phyloP scores from a whole-genome alignment of 2,113 vertebrate species.

The Amblyornis subalaris region DNA sequence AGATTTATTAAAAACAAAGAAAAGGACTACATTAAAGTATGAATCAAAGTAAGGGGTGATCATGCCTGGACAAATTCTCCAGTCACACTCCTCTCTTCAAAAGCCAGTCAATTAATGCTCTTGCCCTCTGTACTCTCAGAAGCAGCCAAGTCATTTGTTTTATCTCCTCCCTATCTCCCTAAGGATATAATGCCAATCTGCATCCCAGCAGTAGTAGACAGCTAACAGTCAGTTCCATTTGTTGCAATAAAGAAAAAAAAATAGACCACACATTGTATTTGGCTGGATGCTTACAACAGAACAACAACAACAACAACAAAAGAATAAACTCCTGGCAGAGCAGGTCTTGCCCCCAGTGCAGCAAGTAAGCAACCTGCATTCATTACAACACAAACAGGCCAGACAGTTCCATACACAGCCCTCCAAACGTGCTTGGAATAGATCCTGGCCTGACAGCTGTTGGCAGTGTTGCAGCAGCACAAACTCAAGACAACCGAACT shows the following conservation, averaged over 20 bases:
- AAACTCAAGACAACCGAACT: background rate
- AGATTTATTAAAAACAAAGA: background rate
- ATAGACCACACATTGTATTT: background rate
- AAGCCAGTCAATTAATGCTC: background rate
- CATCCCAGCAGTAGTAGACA: background rate
- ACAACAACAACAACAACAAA: background rate
- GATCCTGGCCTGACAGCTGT: background rate
- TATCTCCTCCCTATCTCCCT: background rate
- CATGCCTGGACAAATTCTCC: slow-evolving; percentile 1
- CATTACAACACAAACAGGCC: background rate
- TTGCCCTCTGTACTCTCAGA: background rate
- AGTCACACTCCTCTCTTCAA: slow-evolving; percentile 15
- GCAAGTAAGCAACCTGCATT: background rate
- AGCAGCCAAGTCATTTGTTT: background rate
- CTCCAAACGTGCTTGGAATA: background rate
- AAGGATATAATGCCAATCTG: background rate
- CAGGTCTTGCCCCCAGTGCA: background rate
- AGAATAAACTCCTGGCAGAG: background rate
- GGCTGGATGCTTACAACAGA: background rate
- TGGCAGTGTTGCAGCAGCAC: slow-evolving; percentile 10
- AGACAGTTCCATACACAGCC: background rate
- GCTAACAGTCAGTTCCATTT: background rate
- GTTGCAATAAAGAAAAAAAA: background rate
- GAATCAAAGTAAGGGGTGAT: background rate
- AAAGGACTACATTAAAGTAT: background rate